A percentile compares a stretch with the other conserved stretches of the same genome.
phyloP scores from a whole-genome alignment of 2,113 vertebrate species.

The Lycaon pictus region DNA sequence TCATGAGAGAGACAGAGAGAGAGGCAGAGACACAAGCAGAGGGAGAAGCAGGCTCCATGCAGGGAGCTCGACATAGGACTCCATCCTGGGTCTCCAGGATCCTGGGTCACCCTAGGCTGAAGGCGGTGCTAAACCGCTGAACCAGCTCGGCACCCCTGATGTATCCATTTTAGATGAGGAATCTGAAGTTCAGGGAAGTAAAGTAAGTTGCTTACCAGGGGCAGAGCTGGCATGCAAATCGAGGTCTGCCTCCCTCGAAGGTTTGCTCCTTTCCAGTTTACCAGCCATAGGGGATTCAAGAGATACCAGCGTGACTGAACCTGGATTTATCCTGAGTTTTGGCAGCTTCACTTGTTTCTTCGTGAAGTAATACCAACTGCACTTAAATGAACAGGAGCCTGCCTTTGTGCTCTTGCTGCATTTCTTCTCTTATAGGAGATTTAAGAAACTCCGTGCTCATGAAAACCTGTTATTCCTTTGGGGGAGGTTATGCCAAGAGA shows the following conservation, averaged over 20 bases:
- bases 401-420: not conserved
- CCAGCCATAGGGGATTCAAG: not conserved
- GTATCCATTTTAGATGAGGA: not conserved
- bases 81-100: too few relatives aligned
- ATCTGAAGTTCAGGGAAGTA: conserved; percentile 23
- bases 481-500: not conserved
- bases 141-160: too few relatives aligned
- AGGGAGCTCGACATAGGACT: too few relatives aligned
- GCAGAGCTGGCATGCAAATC: conserved; percentile 6
- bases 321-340: not conserved
- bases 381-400: not conserved
- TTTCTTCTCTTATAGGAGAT: not conserved
- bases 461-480: not conserved
- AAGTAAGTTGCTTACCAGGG: not conserved
- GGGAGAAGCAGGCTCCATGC: too few relatives aligned
- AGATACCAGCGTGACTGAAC: not conserved
- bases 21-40: too few relatives aligned
- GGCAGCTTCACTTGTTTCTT: not conserved
- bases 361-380: not conserved
- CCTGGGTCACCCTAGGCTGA: too few relatives aligned
- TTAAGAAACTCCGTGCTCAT: not conserved
- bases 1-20: too few relatives aligned
- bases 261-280: not conserved
- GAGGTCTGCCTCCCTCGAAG: not conserved
- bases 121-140: too few relatives aligned